Percentiles rank a stretch among this genome's conserved stretches.
phyloP scores from a whole-genome alignment of 64 coral and sea anemone genomes.

The Trachythela sp. region DNA sequence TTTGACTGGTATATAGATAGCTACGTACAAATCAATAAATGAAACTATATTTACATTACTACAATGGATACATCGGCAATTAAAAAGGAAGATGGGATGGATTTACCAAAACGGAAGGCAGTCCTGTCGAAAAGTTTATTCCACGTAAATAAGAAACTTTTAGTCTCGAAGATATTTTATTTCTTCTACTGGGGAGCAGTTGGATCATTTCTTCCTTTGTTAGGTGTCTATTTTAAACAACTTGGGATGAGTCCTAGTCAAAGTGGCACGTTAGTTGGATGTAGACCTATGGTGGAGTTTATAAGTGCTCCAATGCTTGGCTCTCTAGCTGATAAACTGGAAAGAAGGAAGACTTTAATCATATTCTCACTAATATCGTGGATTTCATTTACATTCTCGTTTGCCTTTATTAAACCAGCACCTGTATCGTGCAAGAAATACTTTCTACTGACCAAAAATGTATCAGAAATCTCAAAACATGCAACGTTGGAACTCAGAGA shows the following conservation, averaged over 20 bases:
- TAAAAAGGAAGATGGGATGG: neutral
- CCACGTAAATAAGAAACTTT: slow-evolving; percentile 60
- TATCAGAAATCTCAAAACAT: slow-evolving; percentile 73
- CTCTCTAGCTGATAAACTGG: slow-evolving; percentile 74
- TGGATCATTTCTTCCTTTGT: slow-evolving; percentile 95
- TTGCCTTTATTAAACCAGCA: slow-evolving; percentile 95
- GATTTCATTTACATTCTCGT: slow-evolving; percentile 95
- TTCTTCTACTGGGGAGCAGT: slow-evolving; percentile 99
- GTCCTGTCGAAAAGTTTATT: neutral
- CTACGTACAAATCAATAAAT: neutral
- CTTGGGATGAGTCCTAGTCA: slow-evolving; percentile 92
- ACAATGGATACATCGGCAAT: neutral
- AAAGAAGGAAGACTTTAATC: slow-evolving; percentile 77
- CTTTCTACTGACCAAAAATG: slow-evolving; percentile 94
- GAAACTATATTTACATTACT: neutral
- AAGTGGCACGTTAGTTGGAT: slow-evolving; percentile 93
- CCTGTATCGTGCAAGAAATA: slow-evolving; percentile 96
- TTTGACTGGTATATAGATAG: neutral
- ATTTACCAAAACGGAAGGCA: neutral
- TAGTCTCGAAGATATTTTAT: slow-evolving; percentile 95
- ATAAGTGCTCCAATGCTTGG: slow-evolving; percentile 84
- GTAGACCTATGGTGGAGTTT: slow-evolving; percentile 96
- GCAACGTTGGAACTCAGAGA: slow-evolving; percentile 72
- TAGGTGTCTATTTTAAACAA: slow-evolving; percentile 98
- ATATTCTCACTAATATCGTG: slow-evolving; percentile 88